Conservation (phyloP, 1,140 invertebrate species). For the Aphis craccivora region DNA sequence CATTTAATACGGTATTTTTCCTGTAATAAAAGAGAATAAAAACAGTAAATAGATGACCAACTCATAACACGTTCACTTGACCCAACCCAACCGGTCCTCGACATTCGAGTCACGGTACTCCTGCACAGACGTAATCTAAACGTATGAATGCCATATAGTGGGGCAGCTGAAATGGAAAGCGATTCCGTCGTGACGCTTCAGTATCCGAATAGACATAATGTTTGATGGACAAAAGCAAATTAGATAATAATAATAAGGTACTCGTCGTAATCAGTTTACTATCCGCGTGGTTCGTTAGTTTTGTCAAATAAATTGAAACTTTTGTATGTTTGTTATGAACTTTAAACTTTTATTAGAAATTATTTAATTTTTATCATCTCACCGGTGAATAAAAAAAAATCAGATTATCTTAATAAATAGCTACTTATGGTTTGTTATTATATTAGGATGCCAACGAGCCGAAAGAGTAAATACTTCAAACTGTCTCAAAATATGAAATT, state of each 20-base stretch:
- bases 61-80: slow-evolving; percentile 51
- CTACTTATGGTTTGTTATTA: background rate
- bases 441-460: background rate
- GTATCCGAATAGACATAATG: slow-evolving; percentile 55
- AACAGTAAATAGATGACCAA: slow-evolving; percentile 29
- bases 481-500: slow-evolving; percentile 6
- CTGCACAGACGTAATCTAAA: slow-evolving; percentile 49
- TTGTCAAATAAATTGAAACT: background rate
- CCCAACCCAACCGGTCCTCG: slow-evolving; percentile 56
- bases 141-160: slow-evolving; percentile 37
- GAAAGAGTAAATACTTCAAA: background rate
- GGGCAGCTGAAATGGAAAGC: slow-evolving; percentile 56
- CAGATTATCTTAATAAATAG: background rate
- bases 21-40: background rate
- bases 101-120: slow-evolving; percentile 55
- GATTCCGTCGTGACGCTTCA: slow-evolving; percentile 54
- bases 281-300: background rate
- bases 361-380: background rate
- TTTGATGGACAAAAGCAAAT: slow-evolving; percentile 55
- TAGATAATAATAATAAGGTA: slow-evolving; percentile 29
- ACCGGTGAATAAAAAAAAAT: background rate
- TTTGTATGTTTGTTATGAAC: background rate
- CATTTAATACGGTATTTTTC: background rate
- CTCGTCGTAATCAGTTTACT: background rate
- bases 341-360: background rate